Evolutionary conservation across 2,113 vertebrate species (phyloP).

Genomic region (Bostrychus sinensis): DNA sequence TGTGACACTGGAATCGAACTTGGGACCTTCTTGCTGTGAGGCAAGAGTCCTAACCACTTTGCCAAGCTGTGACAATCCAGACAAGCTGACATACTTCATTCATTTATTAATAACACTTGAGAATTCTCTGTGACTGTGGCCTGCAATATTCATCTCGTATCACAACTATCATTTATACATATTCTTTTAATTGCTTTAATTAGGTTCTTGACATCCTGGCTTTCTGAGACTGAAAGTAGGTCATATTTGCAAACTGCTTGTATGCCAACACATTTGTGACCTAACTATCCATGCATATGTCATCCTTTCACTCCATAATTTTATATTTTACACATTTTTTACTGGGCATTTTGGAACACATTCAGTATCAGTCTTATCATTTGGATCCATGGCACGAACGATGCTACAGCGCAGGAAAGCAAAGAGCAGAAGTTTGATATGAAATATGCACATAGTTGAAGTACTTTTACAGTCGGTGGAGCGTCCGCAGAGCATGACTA

Average conservation of each 20-base stretch:
- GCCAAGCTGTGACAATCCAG: conserved; percentile 10
- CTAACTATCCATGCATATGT: conserved; percentile 47
- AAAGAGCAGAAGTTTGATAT: neutral
- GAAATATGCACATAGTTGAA: conserved; percentile 1
- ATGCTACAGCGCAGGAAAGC: neutral
- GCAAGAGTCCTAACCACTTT: too few species aligned
- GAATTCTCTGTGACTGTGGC: conserved; percentile 32
- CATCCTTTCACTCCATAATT: neutral
- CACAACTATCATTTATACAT: conserved; percentile 8
- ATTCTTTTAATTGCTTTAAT: conserved; percentile 51
- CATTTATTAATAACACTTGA: conserved; percentile 28
- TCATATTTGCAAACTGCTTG: conserved; percentile 58
- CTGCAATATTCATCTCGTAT: conserved; percentile 4
- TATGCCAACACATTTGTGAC: conserved; percentile 59
- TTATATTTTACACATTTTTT: too few species aligned
- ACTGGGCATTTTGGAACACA: conserved; percentile 43
- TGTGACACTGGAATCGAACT: too few species aligned
- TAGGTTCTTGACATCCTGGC: conserved; percentile 46
- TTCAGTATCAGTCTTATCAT: conserved; percentile 50
- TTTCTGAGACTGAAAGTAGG: conserved; percentile 54
- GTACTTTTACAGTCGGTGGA: neutral
- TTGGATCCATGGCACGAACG: conserved; percentile 30
- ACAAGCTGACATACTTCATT: conserved; percentile 13
- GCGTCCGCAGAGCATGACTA: neutral
- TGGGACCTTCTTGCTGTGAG: too few species aligned